Base-by-base conservation (phyloP, 2,888 invertebrate genomes). In the Patella ulyssiponensis region DNA sequence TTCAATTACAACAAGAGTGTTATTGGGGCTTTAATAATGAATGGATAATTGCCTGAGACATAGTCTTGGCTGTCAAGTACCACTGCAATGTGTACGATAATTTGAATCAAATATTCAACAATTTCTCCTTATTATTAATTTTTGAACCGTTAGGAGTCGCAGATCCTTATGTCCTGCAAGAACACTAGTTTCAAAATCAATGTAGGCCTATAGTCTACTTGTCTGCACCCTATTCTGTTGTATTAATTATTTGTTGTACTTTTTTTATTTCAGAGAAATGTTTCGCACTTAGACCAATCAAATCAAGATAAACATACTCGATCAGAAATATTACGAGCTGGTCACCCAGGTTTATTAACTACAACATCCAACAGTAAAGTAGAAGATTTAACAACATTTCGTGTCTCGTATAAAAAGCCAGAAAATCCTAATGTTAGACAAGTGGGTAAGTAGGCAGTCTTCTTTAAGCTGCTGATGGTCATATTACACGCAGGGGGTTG, bases 281-380 rank as follows among this genome's bases (percentile, higher is more conserved):
- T 87, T 14, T 71, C 83, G 44, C 81, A 80, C 7, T 82, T 88
- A 80, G 88, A 90, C 76, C 87, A 86, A 75, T 77, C 85, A 12
- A 83, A 86, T 64, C 77, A 82, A n/a, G 82, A 81, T 9, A 80
- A 82, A 23, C 81, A 81, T 33, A 88, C 88, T 73, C 84, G 80
- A 74, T 87, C 89, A 27, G 83, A 87, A 74, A 75, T 86, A 17
- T 86, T 89, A 69, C 80, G 85, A 72, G 84, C 86, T 80, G 90
- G 90, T 9, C 90, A 91, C 81, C 74, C 79, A 64, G 90, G 90
- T 11, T 80, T 91, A 27, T 79, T 91, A 4, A 87, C 89, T n/a
- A 88, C 86, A 44, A 80, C 88, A 23, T 82, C 86, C 77, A 84
- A 85, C 74, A 84, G 86, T 3, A 84, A 79, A 73, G 83, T 83